These are phyloP conservation scores for Collichthys lucidus DNA, from an alignment of 2,113 vertebrate species.

Conservation along the genomic window DNA sequence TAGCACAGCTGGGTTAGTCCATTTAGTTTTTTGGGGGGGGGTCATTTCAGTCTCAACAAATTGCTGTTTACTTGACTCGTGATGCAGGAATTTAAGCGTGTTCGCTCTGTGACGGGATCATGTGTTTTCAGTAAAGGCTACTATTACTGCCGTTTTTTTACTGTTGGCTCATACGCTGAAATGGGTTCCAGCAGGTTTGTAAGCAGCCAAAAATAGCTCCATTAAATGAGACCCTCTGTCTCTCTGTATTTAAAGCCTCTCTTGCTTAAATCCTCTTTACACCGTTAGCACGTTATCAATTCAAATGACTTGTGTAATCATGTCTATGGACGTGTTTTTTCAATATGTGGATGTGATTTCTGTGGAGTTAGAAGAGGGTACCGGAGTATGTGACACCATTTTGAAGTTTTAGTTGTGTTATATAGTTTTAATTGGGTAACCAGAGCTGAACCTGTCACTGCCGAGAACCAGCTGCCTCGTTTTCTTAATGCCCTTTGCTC, in stretches of 20 bases:
- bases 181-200: constrained; percentile 60
- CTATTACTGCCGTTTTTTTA: constrained; percentile 64
- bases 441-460: neutral
- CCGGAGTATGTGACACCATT: neutral
- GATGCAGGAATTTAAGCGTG: neutral
- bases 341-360: neutral
- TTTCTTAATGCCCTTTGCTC: constrained; percentile 2
- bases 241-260: constrained; percentile 11
- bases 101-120: constrained; percentile 3
- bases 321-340: neutral
- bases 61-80: neutral
- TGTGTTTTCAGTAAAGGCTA: constrained; percentile 54
- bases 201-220: constrained; percentile 49
- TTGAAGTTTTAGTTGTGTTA: neutral
- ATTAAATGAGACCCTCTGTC: constrained; percentile 42
- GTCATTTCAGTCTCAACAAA: neutral
- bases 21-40: neutral
- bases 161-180: constrained; percentile 44
- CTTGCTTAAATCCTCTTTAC: constrained; percentile 12
- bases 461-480: neutral
- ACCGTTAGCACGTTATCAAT: constrained; percentile 30
- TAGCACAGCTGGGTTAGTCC: neutral
- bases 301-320: constrained; percentile 39
- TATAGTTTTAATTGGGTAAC: neutral
- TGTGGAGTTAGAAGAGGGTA: neutral